A percentile compares a stretch with the other conserved stretches of the same genome.
phyloP scores from a whole-genome alignment of 2,888 invertebrate genomes.

The Stomorhina lunata region DNA sequence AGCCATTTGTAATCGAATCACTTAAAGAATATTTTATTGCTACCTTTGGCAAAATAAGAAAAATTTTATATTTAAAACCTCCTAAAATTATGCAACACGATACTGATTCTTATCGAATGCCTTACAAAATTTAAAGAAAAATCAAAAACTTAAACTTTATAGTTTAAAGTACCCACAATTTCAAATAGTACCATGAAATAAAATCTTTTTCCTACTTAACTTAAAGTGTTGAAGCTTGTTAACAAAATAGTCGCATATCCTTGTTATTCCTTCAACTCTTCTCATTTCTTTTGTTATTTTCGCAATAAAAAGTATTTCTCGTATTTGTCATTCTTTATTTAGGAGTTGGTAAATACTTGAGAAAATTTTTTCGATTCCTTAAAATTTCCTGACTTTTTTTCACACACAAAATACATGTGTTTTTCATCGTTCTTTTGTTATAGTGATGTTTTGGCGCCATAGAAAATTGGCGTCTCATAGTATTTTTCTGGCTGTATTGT shows the following conservation, averaged over 20 bases:
- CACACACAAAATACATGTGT: not conserved
- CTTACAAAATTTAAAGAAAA: no score
- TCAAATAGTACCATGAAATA: no score
- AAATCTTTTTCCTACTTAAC: no score
- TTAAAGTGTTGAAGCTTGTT: not conserved
- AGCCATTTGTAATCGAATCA: no score
- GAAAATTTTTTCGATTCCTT: conserved; percentile 7
- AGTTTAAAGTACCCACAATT: no score
- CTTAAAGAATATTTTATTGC: no score
- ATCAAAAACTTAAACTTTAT: no score
- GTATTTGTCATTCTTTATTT: conserved; percentile 47
- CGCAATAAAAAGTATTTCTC: not conserved
- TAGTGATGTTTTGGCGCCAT: conserved; percentile 56
- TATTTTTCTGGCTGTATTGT: conserved; percentile 19
- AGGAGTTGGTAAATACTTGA: conserved; percentile 52
- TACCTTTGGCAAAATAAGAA: no score
- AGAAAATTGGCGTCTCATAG: conserved; percentile 64
- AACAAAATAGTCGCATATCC: not conserved
- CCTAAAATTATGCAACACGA: no score
- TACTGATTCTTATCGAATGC: no score
- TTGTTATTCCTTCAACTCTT: not conserved
- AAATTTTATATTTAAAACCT: no score
- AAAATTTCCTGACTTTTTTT: not conserved
- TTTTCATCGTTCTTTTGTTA: conserved; percentile 18
- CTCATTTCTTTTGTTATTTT: not conserved